Conservation (phyloP, 2,113 vertebrate species). For the Ophiodon elongatus region DNA sequence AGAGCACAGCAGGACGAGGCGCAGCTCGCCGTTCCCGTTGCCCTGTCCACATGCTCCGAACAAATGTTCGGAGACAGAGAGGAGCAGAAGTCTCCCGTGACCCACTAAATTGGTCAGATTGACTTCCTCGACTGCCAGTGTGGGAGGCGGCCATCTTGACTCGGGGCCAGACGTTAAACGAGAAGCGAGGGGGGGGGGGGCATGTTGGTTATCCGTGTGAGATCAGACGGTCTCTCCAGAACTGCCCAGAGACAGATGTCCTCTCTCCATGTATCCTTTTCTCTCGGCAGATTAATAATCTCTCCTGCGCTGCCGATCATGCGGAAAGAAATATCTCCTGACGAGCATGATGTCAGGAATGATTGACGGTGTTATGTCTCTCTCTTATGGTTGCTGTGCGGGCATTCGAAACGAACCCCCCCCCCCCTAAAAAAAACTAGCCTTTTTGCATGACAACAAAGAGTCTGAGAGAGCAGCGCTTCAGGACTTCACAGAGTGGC, state of each 20-base stretch:
- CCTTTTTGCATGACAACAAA: constrained; percentile 49
- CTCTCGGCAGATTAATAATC: constrained; percentile 40
- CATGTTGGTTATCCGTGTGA: constrained; percentile 74
- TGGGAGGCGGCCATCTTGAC: constrained; percentile 77
- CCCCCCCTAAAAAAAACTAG: constrained; percentile 6
- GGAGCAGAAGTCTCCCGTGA: constrained; percentile 76
- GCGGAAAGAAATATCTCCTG: constrained; percentile 27
- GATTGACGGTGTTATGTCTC: constrained; percentile 23
- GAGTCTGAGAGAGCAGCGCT: constrained; percentile 25
- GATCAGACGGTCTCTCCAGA: constrained; percentile 56
- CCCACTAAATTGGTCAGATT: constrained; percentile 79
- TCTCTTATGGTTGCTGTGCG: constrained; percentile 21
- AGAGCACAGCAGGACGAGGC: constrained; percentile 70
- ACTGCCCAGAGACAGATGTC: constrained; percentile 36
- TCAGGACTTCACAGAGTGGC: constrained; percentile 42
- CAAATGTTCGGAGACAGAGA: constrained; percentile 50
- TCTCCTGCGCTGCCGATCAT: constrained; percentile 6
- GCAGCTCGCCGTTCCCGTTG: constrained; percentile 47
- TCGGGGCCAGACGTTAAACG: constrained; percentile 73
- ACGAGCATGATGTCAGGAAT: constrained; percentile 43
- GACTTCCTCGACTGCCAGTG: constrained; percentile 66
- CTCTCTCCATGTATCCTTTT: constrained; percentile 9
- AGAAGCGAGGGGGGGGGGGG: constrained; percentile 58
- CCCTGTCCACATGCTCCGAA: constrained; percentile 56
- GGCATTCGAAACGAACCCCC: constrained; percentile 5